Base-by-base conservation (phyloP, 2,888 invertebrate species). In the Metalampra italica region DNA sequence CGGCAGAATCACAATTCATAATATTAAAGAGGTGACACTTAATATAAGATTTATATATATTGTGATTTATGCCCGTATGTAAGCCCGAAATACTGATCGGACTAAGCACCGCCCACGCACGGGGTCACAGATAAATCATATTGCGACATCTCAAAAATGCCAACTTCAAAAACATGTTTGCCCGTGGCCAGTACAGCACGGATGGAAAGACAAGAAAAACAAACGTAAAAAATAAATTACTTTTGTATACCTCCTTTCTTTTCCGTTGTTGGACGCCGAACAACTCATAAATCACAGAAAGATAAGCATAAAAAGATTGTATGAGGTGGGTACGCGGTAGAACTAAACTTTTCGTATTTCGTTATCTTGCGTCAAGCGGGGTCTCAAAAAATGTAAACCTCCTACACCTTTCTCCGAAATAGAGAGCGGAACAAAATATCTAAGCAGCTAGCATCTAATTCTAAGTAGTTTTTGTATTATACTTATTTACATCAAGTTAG, bases 261-360 rank as follows among this genome's bases (percentile, higher is more conserved):
- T 82, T 79, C 85, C 86, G 87, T 86, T 83, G 86, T 80, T 82
- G 87, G 84, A 83, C 84, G 81, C 83, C 83, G 88, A 86, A 86
- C 82, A 77, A 80, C 71, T 76, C 82, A 83, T 89, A 89, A 89
- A 89, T 89, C 88, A 88, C 84, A 82, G 76, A 85, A 83, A 89
- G 89, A 89, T 89, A 89, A 89, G 88, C 89, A 88, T 88, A 88
- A 86, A 87, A 85, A 87, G 87, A 86, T 86, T 86, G 88, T 88
- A 86, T 86, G 84, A 87, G 81, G 80, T 80, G 74, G 82, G 80
- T 85, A 86, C 82, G 81, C 85, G 79, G 87, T 86, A 84, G 85
- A 88, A 81, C 78, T 84, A 75, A 83, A 86, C 80, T 87, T 85
- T 87, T 85, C 84, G 86, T 87, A 86, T 85, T 85, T 78, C 69